Evolutionary conservation across 2,113 vertebrate genomes (phyloP).

Genomic region (Urocolius indicus): DNA sequence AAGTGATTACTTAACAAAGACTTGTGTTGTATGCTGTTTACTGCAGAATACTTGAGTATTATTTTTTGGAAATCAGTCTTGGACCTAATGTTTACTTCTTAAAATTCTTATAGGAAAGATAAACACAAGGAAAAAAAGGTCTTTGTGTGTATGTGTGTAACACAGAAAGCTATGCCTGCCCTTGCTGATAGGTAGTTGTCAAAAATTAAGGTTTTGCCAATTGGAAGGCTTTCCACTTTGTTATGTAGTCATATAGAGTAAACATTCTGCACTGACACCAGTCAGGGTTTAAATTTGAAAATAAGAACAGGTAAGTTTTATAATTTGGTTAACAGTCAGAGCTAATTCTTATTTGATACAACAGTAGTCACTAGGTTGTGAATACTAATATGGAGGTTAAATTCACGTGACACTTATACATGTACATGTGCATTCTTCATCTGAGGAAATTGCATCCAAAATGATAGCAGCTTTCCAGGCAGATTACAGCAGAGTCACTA

Average conservation of each 20-base stretch:
- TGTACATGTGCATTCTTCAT: background rate
- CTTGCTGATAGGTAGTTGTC: background rate
- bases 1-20: background rate
- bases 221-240: background rate
- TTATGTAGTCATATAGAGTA: background rate
- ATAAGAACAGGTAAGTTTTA: background rate
- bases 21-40: background rate
- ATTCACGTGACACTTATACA: fast-evolving
- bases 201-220: background rate
- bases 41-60: background rate
- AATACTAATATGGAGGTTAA: background rate
- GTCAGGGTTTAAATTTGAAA: background rate
- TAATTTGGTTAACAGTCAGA: background rate
- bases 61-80: background rate
- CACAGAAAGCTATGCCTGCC: background rate
- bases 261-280: background rate
- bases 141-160: background rate
- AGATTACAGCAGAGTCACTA: background rate
- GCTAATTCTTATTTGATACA: background rate
- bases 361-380: background rate
- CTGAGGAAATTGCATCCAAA: background rate
- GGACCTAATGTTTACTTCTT: background rate
- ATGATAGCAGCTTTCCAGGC: background rate
- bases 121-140: background rate
- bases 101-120: background rate